Evolutionary conservation across 2,888 invertebrate genomes (phyloP), one percentile per base, ranked within the genome.

Genomic region (Drosophila dives): DNA sequence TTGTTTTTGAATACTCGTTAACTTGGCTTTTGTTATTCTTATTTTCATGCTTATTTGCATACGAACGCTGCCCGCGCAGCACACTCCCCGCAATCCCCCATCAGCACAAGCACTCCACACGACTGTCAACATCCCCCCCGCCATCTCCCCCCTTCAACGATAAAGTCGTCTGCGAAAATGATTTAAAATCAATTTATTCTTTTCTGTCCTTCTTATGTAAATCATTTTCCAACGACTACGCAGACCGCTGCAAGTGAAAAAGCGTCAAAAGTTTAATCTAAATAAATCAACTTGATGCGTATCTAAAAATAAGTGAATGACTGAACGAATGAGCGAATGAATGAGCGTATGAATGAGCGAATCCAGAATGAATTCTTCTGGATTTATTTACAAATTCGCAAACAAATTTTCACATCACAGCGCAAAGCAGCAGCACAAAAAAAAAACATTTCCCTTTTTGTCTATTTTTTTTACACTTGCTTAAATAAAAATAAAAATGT

Each of bases 111-210:
- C 29, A 29, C 38, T 20, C 26, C 54, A n/a, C 26, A 15, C 20
- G 48, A 54, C 48, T 67, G 81, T 77, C 77, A 80, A 67, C 80
- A 69, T 66, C 63, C 34, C 63, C 61, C 48, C 69, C 20, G 2
- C 32, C 32, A 2, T 10, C 11, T 8, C 2, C 8, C 15, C 7
- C 15, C 0, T n/a, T 2, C 3, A 3, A 0, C 1, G 58, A 54
- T 72, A 72, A 69, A 74, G 67, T 74, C 64, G 74, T 75, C 84
- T 83, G 86, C 75, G 83, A 84, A 90, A 90, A 89, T 90, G 91
- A 91, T 91, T 90, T 91, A 90, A 91, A 90, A 90, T 90, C 90
- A 90, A 90, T 90, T 90, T 90, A 90, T 85, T 88, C 90, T 83
- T 82, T 90, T 86, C 85, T 85, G 83, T 78, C 81, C 78, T 83